Base-by-base conservation (phyloP, 2,888 invertebrate genomes). In the Drosophila borborema region DNA sequence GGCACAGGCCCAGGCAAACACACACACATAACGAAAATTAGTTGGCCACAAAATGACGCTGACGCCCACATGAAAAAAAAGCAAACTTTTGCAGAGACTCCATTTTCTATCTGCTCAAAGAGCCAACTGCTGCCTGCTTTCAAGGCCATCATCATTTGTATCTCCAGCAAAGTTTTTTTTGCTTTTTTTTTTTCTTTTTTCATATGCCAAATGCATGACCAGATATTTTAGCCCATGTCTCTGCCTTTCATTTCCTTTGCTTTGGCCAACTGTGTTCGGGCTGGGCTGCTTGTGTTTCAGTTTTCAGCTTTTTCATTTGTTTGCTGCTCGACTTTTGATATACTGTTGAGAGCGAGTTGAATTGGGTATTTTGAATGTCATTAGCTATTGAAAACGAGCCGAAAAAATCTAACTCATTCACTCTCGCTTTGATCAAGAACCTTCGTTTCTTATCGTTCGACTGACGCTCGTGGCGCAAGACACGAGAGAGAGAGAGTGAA, bases 201-300 rank as follows among this genome's bases (percentile, higher is more conserved):
- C 86, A 88, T 85, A 82, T 87, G 90, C 88, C 90, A 88, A 86
- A 82, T 88, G 86, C 88, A 83, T 70, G 85, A 63, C 46, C 76
- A 80, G 68, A 62, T 77, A 81, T 70, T 80, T 67, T 55, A 12
- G 55, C 53, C 72, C 72, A 61, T 83, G 67, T 77, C 66, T 67
- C 45, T 49, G 14, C n/a, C 1, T 40, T 12, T 18, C 53, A 6
- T 9, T 36, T 43, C 10, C 31, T 9, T 20, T 18, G 10, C 43
- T 56, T 53, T 55, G 49, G 60, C 51, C 20, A 43, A 45, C 59
- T 61, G 46, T 14, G 20, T n/a, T 55, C 28, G 3, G 3, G 14
- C 51, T 18, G 10, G 3, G 18, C 51, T 31, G 18, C 18, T 36
- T 62, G 38, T 63, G 58, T 56, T 64, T 56, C 59, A 20, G 59